Evolutionary conservation across 2,113 vertebrate species (phyloP).

Genomic region (Naja naja): DNA sequence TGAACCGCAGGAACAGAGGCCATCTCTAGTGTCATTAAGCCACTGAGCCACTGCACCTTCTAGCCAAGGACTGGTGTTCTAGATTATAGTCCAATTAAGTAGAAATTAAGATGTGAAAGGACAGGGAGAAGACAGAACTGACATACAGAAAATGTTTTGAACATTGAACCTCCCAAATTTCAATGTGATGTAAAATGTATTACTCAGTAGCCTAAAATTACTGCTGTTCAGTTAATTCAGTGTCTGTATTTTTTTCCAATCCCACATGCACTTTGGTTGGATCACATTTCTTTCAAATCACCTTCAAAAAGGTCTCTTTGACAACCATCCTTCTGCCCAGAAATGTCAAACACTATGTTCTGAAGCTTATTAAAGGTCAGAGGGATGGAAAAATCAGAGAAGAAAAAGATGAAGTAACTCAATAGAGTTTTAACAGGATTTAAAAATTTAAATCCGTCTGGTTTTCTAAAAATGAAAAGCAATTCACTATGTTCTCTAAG

Average conservation of each 20-base stretch:
- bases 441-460: background rate
- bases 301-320: constrained; percentile 35
- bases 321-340: constrained; percentile 25
- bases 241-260: constrained; percentile 3
- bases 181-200: constrained; percentile 2
- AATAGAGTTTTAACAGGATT: constrained; percentile 5
- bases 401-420: background rate
- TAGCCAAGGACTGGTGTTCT: background rate
- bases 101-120: background rate
- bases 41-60: background rate
- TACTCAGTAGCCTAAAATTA: background rate
- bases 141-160: background rate
- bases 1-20: background rate
- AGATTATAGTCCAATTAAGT: background rate
- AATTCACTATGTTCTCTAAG: background rate
- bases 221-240: background rate
- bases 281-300: constrained; percentile 37
- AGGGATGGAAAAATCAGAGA: background rate
- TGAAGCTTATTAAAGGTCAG: constrained; percentile 42
- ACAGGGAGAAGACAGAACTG: background rate
- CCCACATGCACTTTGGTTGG: background rate
- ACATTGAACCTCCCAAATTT: background rate
- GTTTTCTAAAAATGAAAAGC: constrained; percentile 19
- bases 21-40: background rate
- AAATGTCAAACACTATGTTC: constrained; percentile 38